A percentile compares a stretch with the other conserved stretches of the same genome.
phyloP scores from a whole-genome alignment of 2,888 invertebrate genomes.

The Chrysolina oricalcia region DNA sequence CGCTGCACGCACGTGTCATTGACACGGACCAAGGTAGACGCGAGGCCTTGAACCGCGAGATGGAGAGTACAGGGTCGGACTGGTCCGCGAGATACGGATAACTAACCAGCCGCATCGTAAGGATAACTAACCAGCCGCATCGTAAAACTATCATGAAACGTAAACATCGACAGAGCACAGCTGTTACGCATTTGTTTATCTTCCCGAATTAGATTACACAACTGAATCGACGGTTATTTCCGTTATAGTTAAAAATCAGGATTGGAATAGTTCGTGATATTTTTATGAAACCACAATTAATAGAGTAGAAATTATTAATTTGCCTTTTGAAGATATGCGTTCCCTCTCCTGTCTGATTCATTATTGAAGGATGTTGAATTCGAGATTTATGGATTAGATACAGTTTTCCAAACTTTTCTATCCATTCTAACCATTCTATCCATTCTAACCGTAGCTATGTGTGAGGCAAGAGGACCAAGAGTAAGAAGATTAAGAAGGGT shows the following conservation, averaged over 20 bases:
- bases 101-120: constrained; percentile 5
- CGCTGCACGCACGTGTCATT: constrained; percentile 71
- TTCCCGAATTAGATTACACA: constrained; percentile 1
- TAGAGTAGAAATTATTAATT: no score
- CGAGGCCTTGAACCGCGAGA: constrained; percentile 69
- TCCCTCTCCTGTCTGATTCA: no score
- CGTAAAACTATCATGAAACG: not conserved
- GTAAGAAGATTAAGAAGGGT: no score
- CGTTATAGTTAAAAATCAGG: not conserved
- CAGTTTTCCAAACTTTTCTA: no score
- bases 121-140: constrained; percentile 8
- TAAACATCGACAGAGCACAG: not conserved
- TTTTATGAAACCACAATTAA: no score
- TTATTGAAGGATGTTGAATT: no score
- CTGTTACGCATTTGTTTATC: not conserved
- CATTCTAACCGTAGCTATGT: no score
- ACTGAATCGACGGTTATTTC: not conserved
- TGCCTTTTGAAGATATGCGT: no score
- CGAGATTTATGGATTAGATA: no score
- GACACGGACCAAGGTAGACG: constrained; percentile 72
- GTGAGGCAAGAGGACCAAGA: no score
- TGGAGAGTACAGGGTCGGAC: constrained; percentile 30
- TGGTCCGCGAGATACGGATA: constrained; percentile 20
- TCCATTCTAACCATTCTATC: no score
- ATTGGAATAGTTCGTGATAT: not conserved